Conservation (phyloP, 2,888 invertebrate species). For the Clitarchus hookeri region DNA sequence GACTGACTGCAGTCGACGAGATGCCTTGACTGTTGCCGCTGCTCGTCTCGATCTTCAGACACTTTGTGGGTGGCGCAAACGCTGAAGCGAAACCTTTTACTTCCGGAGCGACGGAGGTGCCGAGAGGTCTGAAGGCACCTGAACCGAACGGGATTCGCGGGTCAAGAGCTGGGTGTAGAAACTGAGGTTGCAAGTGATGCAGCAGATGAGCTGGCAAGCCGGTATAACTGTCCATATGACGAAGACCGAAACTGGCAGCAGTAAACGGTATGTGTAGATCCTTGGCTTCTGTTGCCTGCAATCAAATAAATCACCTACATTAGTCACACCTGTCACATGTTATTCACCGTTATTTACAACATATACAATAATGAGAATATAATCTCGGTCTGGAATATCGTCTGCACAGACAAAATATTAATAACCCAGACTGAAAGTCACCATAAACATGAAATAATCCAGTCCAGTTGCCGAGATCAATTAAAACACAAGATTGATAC, state of each 20-base stretch:
- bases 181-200: conserved; percentile 73
- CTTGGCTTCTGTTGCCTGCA: conserved; percentile 47
- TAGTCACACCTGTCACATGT: too few relatives aligned
- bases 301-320: neutral
- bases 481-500: too few relatives aligned
- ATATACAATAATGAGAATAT: too few relatives aligned
- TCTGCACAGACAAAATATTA: too few relatives aligned
- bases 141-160: conserved; percentile 64
- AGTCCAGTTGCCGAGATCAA: too few relatives aligned
- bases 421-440: too few relatives aligned
- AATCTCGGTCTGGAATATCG: too few relatives aligned
- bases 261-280: conserved; percentile 67
- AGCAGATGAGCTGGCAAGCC: conserved; percentile 69
- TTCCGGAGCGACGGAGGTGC: conserved; percentile 59
- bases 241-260: conserved; percentile 58
- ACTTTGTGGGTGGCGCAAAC: conserved; percentile 67
- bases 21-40: conserved; percentile 43
- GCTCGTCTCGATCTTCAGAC: conserved; percentile 59
- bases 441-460: too few relatives aligned
- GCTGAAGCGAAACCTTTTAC: conserved; percentile 63
- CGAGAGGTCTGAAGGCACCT: conserved; percentile 64
- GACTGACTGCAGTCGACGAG: conserved; percentile 37
- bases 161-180: conserved; percentile 68
- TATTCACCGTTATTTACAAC: too few relatives aligned
- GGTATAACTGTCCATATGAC: conserved; percentile 63